These are phyloP conservation scores for Alfaro cultratus DNA, from an alignment of 2,797 vertebrate genomes.

Conservation along the genomic window DNA sequence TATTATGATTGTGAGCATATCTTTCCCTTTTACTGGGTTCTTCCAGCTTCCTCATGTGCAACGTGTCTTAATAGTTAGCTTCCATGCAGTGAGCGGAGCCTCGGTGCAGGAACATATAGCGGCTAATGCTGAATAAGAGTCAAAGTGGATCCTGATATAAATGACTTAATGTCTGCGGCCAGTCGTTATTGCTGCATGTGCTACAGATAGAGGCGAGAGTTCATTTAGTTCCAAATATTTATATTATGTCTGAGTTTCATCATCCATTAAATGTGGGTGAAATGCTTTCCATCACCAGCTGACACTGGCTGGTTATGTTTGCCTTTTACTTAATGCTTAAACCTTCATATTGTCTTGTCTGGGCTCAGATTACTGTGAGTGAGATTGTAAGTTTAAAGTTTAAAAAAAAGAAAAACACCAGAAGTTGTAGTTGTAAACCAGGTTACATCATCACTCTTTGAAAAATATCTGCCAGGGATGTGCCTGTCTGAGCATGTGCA, in stretches of 20 bases:
- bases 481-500: neutral
- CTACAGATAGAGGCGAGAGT: neutral
- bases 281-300: conserved; percentile 11
- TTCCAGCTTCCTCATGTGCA: conserved; percentile 68
- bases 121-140: conserved; percentile 23
- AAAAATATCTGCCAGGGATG: neutral
- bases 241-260: neutral
- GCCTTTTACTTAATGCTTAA: conserved; percentile 4
- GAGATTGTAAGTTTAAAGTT: neutral
- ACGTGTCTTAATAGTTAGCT: conserved; percentile 75
- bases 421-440: neutral
- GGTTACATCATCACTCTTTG: neutral
- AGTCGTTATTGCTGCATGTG: neutral
- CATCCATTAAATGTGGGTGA: neutral
- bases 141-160: conserved; percentile 17
- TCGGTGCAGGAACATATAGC: conserved; percentile 37
- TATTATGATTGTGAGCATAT: conserved; percentile 63
- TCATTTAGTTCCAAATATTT: neutral
- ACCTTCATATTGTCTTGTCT: conserved; percentile 26
- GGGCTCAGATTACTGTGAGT: neutral
- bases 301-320: conserved; percentile 12
- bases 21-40: conserved; percentile 56
- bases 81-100: conserved; percentile 53
- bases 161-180: neutral
- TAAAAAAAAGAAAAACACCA: neutral